Base-by-base conservation (phyloP, 2,888 invertebrate genomes). In the Leucophenga montana region DNA sequence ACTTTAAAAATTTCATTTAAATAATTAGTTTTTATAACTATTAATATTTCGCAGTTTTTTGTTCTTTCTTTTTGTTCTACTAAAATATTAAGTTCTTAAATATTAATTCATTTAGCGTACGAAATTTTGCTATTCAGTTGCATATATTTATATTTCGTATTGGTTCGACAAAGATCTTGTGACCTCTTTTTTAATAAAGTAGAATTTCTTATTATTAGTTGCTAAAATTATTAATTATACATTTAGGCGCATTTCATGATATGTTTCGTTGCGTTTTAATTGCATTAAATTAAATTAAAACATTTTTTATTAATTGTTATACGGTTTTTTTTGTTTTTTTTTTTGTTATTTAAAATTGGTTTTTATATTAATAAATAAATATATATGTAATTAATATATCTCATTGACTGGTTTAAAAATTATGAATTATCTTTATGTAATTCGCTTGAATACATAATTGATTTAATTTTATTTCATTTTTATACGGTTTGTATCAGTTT, bases 161-260 rank as follows among this genome's bases (percentile, higher is more conserved):
- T 46, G 39, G 39, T 39, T 39, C 8, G 8, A 39, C 3, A 33
- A 33, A 5, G 8, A 5, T 33, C 8, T 5, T 33, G 3, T 33
- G 33, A 39, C 39, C 8, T 39, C 11, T 3, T 39, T 39, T 39
- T 1, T 39, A 11, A 39, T 8, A n/a, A 27, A 27, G 27, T 39
- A 11, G 3, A 5, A 5, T 39, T 8, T 39, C 9, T 84, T 82
- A 74, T 74, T 75, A 57, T 16, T 22, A 44, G 46, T 44, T 62
- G 31, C 31, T 62, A 46, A 62, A 62, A 46, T 66, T 67, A 54
- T 54, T 22, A 46, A 56, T 33, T 67, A 56, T 66, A 73, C 61
- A 74, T 74, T 72, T 64, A 72, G 69, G 57, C 66, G 70, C 65
- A 61, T 18, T 64, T 50, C 48, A 69, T 22, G 56, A 62, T 59